Conservation (phyloP, 2,888 invertebrate genomes). For the Platycheirus albimanus region DNA sequence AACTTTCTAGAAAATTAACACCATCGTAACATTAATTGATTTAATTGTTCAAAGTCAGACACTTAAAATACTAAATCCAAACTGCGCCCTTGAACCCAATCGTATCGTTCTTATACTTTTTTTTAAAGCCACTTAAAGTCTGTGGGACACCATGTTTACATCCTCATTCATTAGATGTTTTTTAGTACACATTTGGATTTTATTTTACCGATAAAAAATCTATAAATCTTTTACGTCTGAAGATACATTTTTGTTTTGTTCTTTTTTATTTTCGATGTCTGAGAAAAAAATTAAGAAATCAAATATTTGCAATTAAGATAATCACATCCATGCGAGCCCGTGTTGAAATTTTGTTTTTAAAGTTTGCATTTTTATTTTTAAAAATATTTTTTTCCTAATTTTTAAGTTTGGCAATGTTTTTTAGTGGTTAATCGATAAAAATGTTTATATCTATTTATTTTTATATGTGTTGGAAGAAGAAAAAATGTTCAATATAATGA, state of each 20-base stretch:
- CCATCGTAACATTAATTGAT: too few species aligned
- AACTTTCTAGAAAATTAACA: too few species aligned
- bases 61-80: background rate
- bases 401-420: constrained; percentile 82
- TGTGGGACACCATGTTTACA: constrained; percentile 16
- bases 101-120: background rate
- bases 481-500: constrained; percentile 22
- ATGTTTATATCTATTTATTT: constrained; percentile 36
- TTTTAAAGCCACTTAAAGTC: constrained; percentile 14
- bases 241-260: background rate
- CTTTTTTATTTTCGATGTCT: background rate
- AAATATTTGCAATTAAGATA: background rate
- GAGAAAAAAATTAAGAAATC: constrained; percentile 21
- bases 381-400: background rate
- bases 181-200: constrained; percentile 24
- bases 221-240: constrained; percentile 16
- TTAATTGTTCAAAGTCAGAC: background rate
- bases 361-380: background rate
- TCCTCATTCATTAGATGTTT: constrained; percentile 16
- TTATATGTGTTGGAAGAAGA: constrained; percentile 17
- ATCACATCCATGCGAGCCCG: constrained; percentile 11
- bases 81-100: constrained; percentile 6
- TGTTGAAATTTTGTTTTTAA: constrained; percentile 1
- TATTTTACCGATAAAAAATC: constrained; percentile 22
- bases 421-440: constrained; percentile 32